A percentile compares a stretch with the other conserved stretches of the same genome.
Conservation (phyloP, 2,797 vertebrate species). For the Hafferia zeledoni region DNA sequence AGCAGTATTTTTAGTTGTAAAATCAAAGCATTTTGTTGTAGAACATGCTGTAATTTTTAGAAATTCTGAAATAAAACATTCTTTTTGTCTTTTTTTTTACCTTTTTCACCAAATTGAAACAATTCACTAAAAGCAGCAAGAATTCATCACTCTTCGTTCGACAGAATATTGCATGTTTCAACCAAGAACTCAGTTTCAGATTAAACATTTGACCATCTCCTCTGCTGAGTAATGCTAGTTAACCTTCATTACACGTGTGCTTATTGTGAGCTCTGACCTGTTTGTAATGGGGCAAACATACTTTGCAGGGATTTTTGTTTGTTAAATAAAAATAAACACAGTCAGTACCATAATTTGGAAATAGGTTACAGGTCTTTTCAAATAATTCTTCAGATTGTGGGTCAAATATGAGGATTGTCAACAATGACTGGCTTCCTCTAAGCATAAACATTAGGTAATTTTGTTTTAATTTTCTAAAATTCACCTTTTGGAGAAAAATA, state of each 20-base stretch:
- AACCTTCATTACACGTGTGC: neutral
- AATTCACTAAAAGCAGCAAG: neutral
- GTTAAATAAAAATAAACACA: conserved; percentile 23
- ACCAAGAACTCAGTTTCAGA: neutral
- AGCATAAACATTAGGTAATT: neutral
- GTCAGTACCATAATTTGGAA: neutral
- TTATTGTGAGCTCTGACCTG: neutral
- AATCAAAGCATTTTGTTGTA: neutral
- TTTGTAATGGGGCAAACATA: neutral
- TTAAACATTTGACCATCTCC: neutral
- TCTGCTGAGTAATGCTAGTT: neutral
- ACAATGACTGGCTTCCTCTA: neutral
- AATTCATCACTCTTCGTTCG: neutral
- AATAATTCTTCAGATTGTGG: neutral
- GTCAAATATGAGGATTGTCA: neutral
- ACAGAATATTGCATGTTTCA: neutral
- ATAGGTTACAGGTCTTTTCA: neutral
- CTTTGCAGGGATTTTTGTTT: neutral
- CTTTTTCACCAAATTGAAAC: neutral
- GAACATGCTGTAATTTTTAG: neutral
- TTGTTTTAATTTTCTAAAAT: neutral
- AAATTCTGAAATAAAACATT: neutral
- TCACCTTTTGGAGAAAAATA: neutral
- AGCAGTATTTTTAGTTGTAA: neutral
- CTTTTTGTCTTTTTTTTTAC: neutral